Evolutionary conservation across 23 tunicate species (phyloP), one percentile per base, ranked within the genome.

Genomic region (Phallusia fumigata): DNA sequence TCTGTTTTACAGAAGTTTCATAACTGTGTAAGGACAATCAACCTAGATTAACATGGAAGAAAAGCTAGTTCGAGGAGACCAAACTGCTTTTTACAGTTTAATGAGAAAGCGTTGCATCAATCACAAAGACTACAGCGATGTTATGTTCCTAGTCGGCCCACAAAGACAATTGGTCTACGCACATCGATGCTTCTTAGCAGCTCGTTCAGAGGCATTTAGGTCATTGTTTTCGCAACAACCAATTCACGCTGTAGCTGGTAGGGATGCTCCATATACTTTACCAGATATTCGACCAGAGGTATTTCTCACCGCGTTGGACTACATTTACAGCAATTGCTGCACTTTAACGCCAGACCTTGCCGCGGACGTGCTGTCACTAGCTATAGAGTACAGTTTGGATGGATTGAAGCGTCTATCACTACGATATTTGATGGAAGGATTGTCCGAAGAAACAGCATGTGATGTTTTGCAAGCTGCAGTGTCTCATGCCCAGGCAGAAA

Each of bases 291-390:
- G 94, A 44, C 93, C 98, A 0, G 98, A 95, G 82, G 98, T 95
- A 18, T 95, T 95, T 72, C 94, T 95, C 16, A 95, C 98, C 0
- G 92, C 93, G 19, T 45, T 95, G 31, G 98, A 95, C 44, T 95
- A 95, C 88, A 95, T 95, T 87, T 95, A 95, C 86, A 85, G 95
- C 26, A 95, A 95, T 76, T 95, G 98, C 81, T 95, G 98, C 86
- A 95, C 98, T 12, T 65, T 95, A 28, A 95, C 98, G 73, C 75
- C 80, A 35, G 91, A 95, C 35, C 87, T 95, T 40, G 98, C 95
- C 0, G 83, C 98, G 26, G 98, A 88, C 51, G 94, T 95, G 0
- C 79, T 95, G 76, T 86, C 98, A 28, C 78, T 83, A 18, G 72
- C 98, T 16, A 95, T 88, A 18, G 98, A 95, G 51, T 95, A 89